These are phyloP conservation scores for Macrotis lagotis DNA, from an alignment of 2,113 vertebrate species.

Conservation along the genomic window DNA sequence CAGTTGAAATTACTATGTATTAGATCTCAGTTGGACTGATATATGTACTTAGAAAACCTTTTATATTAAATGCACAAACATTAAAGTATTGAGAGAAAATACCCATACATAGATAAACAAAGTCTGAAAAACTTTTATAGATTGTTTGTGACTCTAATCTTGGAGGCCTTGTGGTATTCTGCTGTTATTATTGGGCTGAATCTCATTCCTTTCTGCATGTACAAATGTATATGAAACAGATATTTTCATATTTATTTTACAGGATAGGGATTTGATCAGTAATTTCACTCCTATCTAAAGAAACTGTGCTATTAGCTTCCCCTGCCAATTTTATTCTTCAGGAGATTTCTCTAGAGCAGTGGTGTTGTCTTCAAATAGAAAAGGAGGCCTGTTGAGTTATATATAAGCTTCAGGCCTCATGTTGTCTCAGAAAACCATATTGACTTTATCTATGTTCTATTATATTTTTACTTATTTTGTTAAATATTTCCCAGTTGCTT, in stretches of 20 bases:
- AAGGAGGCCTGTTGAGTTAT: too few species aligned
- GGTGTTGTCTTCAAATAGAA: too few species aligned
- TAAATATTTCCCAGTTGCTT: not conserved
- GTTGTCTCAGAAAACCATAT: not conserved
- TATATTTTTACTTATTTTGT: not conserved
- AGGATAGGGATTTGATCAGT: not conserved
- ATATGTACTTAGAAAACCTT: not conserved
- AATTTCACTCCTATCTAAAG: not conserved
- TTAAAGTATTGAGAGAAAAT: conserved; percentile 17
- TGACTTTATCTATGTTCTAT: not conserved
- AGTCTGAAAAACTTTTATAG: conserved; percentile 49
- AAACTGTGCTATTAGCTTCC: not conserved
- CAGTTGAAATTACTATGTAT: conserved; percentile 12
- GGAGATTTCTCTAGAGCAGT: not conserved
- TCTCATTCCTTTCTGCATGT: conserved; percentile 10
- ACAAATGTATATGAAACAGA: not conserved
- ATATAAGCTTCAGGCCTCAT: too few species aligned
- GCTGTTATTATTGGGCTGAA: conserved; percentile 35
- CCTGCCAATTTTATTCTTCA: not conserved
- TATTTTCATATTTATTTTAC: not conserved
- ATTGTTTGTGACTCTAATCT: conserved; percentile 57
- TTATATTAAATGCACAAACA: not conserved
- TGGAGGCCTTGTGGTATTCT: conserved; percentile 29
- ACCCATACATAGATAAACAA: conserved; percentile 52
- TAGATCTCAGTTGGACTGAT: not conserved